Conservation (phyloP, 2,888 invertebrate genomes). For the Drosophila antonietae region DNA sequence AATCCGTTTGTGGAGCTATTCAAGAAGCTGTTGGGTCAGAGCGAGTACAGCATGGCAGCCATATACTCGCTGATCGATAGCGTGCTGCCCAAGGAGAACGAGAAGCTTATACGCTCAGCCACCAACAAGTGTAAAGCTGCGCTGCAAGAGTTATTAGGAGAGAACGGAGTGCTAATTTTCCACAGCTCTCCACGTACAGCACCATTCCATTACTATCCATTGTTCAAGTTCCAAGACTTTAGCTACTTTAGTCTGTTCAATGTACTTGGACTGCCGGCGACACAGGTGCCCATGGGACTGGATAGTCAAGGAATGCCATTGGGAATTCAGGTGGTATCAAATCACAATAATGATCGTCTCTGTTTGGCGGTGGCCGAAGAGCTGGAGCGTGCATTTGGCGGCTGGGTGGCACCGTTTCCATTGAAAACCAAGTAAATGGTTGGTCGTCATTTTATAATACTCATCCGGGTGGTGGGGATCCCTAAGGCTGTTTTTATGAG, state of each 20-base stretch:
- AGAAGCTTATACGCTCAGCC: constrained; percentile 87
- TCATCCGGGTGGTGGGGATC: constrained; percentile 54
- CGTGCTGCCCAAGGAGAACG: constrained; percentile 88
- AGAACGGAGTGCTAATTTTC: constrained; percentile 92
- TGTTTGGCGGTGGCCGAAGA: constrained; percentile 96
- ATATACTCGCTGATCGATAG: constrained; percentile 88
- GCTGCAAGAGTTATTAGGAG: constrained; percentile 88
- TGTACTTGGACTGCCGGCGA: constrained; percentile 92
- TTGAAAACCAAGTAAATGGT: constrained; percentile 56
- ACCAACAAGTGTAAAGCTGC: constrained; percentile 87
- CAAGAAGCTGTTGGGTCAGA: constrained; percentile 87
- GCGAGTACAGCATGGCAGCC: constrained; percentile 89
- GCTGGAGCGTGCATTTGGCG: constrained; percentile 94
- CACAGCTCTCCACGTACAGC: constrained; percentile 93
- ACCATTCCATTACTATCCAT: constrained; percentile 92
- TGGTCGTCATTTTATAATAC: background rate
- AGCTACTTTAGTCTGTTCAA: constrained; percentile 94
- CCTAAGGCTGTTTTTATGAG: constrained; percentile 34
- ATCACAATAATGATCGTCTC: constrained; percentile 92
- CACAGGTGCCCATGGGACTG: constrained; percentile 92
- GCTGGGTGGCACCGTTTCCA: constrained; percentile 91
- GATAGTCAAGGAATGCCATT: constrained; percentile 92
- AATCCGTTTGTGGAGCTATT: constrained; percentile 86
- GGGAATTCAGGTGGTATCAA: constrained; percentile 94
- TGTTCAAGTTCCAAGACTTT: constrained; percentile 92